These are phyloP conservation scores for Oxytorus armatus DNA, from an alignment of 2,888 invertebrate genomes.

Conservation along the genomic window DNA sequence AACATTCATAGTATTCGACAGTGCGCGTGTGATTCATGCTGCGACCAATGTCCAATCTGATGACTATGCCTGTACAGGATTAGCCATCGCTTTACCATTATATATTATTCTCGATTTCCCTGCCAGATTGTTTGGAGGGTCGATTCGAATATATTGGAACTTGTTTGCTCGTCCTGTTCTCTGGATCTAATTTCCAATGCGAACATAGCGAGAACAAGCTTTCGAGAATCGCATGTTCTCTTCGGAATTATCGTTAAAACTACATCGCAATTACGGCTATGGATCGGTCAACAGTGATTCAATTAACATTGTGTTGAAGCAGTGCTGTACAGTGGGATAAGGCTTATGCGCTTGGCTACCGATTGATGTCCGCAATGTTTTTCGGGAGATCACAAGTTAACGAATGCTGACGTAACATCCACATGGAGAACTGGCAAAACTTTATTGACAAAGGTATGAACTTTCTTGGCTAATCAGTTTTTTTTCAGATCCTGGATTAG, in stretches of 20 bases:
- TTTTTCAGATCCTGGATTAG: too few species aligned
- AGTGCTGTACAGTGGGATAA: not conserved
- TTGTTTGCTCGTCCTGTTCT: not conserved
- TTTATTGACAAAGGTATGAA: too few species aligned
- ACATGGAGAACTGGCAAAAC: not conserved
- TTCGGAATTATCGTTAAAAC: conserved; percentile 25
- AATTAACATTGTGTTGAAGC: conserved; percentile 30
- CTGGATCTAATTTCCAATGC: conserved; percentile 23
- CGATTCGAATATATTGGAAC: conserved; percentile 32
- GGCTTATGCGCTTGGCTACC: conserved; percentile 37
- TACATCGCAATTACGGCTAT: conserved; percentile 16
- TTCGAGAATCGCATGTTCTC: conserved; percentile 23
- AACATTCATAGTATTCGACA: not conserved
- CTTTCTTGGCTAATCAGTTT: too few species aligned
- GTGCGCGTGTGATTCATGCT: conserved; percentile 20
- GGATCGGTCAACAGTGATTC: conserved; percentile 26
- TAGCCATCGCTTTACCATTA: conserved; percentile 31
- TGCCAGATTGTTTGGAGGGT: conserved; percentile 38
- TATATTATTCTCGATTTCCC: conserved; percentile 43
- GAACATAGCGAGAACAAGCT: conserved; percentile 27
- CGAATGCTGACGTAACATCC: not conserved
- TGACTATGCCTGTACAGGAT: conserved; percentile 1
- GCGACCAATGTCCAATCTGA: conserved; percentile 7
- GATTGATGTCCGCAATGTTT: conserved; percentile 27
- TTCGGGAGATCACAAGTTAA: not conserved